phyloP scores from a whole-genome alignment of 1,140 invertebrate species.

The Leucophenga varia region DNA sequence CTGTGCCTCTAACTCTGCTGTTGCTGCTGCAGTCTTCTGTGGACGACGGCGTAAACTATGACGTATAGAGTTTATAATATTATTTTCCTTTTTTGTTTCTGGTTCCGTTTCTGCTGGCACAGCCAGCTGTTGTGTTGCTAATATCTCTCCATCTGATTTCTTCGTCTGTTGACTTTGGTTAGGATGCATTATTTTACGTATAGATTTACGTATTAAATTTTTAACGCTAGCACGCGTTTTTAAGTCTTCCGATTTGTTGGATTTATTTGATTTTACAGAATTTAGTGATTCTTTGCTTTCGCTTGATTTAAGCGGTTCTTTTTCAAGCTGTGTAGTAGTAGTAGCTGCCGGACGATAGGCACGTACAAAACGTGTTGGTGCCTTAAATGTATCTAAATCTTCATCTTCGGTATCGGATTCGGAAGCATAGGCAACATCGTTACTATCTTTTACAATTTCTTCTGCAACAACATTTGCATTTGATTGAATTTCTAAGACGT shows the following conservation, averaged over 20 bases:
- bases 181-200: slow-evolving; percentile 44
- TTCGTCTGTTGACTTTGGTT: slow-evolving; percentile 8
- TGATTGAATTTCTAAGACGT: not conserved
- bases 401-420: slow-evolving; percentile 35
- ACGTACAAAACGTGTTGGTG: slow-evolving; percentile 44
- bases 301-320: not conserved
- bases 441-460: slow-evolving; percentile 2
- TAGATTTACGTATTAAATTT: slow-evolving; percentile 46
- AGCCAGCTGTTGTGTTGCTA: not conserved
- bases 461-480: not conserved
- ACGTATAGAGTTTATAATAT: slow-evolving; percentile 34
- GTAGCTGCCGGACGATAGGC: slow-evolving; percentile 31
- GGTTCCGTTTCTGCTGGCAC: not conserved
- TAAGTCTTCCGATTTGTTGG: slow-evolving; percentile 15
- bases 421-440: slow-evolving; percentile 47
- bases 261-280: slow-evolving; percentile 20
- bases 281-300: slow-evolving; percentile 44
- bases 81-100: slow-evolving; percentile 14
- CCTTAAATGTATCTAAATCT: slow-evolving; percentile 33
- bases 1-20: not conserved
- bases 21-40: slow-evolving; percentile 18
- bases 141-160: not conserved
- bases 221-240: slow-evolving; percentile 24
- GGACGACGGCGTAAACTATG: slow-evolving; percentile 45
- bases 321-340: not conserved